phyloP scores from a whole-genome alignment of 92 coral and sea anemone genomes.

The Palythoa caribaeorum region DNA sequence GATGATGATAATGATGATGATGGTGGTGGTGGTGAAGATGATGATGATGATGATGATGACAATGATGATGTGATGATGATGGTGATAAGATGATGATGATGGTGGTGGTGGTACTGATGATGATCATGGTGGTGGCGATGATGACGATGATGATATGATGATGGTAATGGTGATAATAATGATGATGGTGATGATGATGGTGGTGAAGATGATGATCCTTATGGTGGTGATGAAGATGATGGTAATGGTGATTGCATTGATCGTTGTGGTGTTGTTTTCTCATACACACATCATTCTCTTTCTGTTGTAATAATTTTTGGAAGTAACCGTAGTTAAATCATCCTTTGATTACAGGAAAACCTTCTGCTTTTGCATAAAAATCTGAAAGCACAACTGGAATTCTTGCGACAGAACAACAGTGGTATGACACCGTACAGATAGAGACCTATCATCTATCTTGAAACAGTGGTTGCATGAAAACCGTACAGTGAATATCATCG shows the following conservation, averaged over 20 bases:
- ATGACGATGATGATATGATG: not conserved
- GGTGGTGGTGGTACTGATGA: not conserved
- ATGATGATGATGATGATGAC: not conserved
- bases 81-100: not conserved
- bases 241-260: not conserved
- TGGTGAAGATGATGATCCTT: not conserved
- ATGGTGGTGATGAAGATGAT: not conserved
- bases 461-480: too few relatives aligned
- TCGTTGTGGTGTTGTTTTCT: too few relatives aligned
- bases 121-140: not conserved
- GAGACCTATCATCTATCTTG: not conserved
- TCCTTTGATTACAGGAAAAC: conserved; percentile 24
- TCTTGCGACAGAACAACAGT: conserved; percentile 17
- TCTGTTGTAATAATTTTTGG: not conserved
- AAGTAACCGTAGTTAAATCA: not conserved
- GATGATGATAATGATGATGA: not conserved
- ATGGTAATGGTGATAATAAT: too few relatives aligned
- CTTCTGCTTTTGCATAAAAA: conserved; percentile 33
- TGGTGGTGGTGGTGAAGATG: not conserved
- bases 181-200: not conserved
- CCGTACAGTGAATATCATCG: too few relatives aligned
- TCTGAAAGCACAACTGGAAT: conserved; percentile 41
- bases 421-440: conserved; percentile 18
- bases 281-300: too few relatives aligned
- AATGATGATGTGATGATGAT: not conserved